These are phyloP conservation scores for Hiodon alosoides DNA, from an alignment of 2,113 vertebrate genomes.

Conservation along the genomic window DNA sequence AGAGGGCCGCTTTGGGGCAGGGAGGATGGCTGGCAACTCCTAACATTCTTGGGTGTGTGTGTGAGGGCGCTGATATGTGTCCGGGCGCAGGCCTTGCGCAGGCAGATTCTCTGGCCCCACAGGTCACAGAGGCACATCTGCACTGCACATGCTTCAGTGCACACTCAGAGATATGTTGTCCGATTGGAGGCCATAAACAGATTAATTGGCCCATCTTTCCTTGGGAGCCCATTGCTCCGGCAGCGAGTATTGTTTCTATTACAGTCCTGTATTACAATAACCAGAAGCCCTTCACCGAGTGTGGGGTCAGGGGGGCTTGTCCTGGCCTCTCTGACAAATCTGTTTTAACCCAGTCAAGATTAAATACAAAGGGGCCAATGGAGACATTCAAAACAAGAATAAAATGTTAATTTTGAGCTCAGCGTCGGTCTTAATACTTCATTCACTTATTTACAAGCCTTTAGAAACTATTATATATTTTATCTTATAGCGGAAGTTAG, in stretches of 20 bases:
- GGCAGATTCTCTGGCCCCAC: conserved; percentile 9
- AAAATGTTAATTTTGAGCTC: too few species aligned
- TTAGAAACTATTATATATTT: too few species aligned
- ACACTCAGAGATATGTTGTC: conserved; percentile 72
- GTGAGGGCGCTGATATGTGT: too few species aligned
- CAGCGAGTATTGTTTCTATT: background rate
- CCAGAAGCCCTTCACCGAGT: conserved; percentile 56
- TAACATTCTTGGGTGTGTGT: conserved; percentile 31
- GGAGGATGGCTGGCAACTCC: conserved; percentile 53
- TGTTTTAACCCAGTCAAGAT: conserved; percentile 47
- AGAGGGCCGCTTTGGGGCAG: conserved; percentile 2
- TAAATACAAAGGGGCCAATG: background rate
- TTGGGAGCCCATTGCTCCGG: conserved; percentile 52
- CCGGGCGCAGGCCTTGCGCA: too few species aligned
- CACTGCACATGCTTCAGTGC: conserved; percentile 75
- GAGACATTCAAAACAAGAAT: background rate
- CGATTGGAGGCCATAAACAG: conserved; percentile 85
- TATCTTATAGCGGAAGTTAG: too few species aligned
- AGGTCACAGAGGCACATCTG: conserved; percentile 63
- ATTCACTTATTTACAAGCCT: too few species aligned
- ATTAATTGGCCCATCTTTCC: conserved; percentile 81
- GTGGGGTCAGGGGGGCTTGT: conserved; percentile 40
- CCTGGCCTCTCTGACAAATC: conserved; percentile 35
- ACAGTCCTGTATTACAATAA: conserved; percentile 55
- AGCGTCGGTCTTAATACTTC: too few species aligned